Evolutionary conservation across 1,140 invertebrate species (phyloP), one percentile per base, ranked within the genome.

Genomic region (Drosophila nebulosa): DNA sequence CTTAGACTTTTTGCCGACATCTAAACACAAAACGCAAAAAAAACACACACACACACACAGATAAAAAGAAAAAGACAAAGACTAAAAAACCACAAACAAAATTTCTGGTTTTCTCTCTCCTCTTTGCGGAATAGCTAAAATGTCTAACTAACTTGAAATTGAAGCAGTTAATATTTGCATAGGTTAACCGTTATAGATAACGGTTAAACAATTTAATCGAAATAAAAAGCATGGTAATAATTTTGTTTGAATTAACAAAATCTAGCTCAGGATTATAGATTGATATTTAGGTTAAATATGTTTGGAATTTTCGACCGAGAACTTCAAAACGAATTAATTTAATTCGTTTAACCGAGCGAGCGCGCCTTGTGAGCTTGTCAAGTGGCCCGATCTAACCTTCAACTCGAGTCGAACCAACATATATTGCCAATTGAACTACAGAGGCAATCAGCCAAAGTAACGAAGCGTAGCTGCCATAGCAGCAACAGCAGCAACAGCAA

Each of bases 1-100:
- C 67, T 84, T 70, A 75, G 73, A 74, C 71, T 62, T 74, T 65
- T 74, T 74, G 72, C 57, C 71, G 69, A 42, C 69, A 16, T 18
- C 9, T 7, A 26, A 32, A 27, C 50, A 26, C 18, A 67, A 46
- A 60, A 16, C 21, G 18, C 62, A 59, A 58, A 65, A 26, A 71
- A 63, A 50, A 26, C 42, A 30, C 30, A 26, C n/a, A n/a, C n/a
- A 24, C 46, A n/a, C n/a, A n/a, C 46, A 22, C 62, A 6, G 36
- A 52, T n/a, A 1, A 58, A 50, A 63, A 30, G 56, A 50, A 22
- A 36, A 26, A n/a, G 6, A 61, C 46, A 14, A 50, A 46, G 12
- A 24, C n/a, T n/a, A n/a, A n/a, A n/a, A n/a, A 24, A 22, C 36
- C 59, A 39, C 59, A 61, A 46, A 61, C 14, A 61, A 30, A 30